Percentiles rank a stretch among this genome's conserved stretches.
phyloP scores from a whole-genome alignment of 1,140 invertebrate species.

The Parapsyche elsis region DNA sequence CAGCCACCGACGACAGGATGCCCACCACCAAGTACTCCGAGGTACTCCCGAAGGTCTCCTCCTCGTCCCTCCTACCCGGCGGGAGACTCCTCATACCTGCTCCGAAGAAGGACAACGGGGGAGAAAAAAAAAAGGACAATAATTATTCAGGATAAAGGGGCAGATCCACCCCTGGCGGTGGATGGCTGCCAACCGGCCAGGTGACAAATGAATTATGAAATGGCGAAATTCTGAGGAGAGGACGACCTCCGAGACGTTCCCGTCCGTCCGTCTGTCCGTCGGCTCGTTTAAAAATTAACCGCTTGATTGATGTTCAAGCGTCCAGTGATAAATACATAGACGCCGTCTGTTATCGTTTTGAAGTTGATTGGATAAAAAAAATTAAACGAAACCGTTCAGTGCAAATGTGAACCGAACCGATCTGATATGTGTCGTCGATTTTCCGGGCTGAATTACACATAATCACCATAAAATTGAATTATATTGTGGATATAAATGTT shows the following conservation, averaged over 20 bases:
- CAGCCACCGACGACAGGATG: slow-evolving; percentile 25
- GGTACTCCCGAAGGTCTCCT: slow-evolving; percentile 11
- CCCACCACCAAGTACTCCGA: slow-evolving; percentile 36
- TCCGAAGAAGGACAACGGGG: background rate
- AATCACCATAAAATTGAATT: too few species aligned
- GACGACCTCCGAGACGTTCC: background rate
- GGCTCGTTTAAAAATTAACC: slow-evolving; percentile 16
- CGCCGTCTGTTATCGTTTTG: too few species aligned
- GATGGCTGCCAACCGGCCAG: background rate
- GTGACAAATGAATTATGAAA: slow-evolving; percentile 33
- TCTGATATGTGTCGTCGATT: too few species aligned
- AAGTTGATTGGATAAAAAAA: too few species aligned
- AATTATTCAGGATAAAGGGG: slow-evolving; percentile 4
- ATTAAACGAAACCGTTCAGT: too few species aligned
- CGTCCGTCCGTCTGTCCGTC: too few species aligned
- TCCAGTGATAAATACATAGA: too few species aligned
- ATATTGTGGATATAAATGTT: too few species aligned
- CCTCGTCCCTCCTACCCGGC: background rate
- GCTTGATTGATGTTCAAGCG: slow-evolving; percentile 8
- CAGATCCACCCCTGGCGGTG: background rate
- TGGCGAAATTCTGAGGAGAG: background rate
- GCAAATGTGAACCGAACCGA: too few species aligned
- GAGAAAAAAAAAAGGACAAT: background rate
- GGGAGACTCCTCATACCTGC: slow-evolving; percentile 4
- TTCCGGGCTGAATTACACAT: too few species aligned